A percentile compares a stretch with the other conserved stretches of the same genome.
phyloP scores from a whole-genome alignment of 2,888 invertebrate genomes.

The Pheosia tremula region DNA sequence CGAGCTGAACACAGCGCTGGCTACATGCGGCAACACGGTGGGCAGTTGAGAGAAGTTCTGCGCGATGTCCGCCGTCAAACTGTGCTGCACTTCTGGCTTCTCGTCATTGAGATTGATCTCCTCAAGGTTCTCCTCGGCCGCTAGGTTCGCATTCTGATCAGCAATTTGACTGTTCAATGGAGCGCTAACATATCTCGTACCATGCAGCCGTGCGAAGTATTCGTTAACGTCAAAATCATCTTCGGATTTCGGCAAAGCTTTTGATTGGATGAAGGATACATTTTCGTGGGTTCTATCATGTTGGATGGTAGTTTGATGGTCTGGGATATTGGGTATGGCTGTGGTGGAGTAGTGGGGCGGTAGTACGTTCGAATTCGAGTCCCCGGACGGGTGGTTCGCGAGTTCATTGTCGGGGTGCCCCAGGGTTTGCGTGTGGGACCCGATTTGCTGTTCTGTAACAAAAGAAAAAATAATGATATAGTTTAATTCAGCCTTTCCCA shows the following conservation, averaged over 20 bases:
- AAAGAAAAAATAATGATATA: slow-evolving; percentile 23
- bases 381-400: slow-evolving; percentile 57
- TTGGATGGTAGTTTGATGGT: slow-evolving; percentile 14
- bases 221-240: slow-evolving; percentile 81
- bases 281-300: slow-evolving; percentile 23
- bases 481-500: too few species aligned
- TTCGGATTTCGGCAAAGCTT: slow-evolving; percentile 57
- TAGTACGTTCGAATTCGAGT: slow-evolving; percentile 51
- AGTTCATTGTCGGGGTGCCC: slow-evolving; percentile 52
- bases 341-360: slow-evolving; percentile 28
- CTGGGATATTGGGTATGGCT: slow-evolving; percentile 24
- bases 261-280: slow-evolving; percentile 42
- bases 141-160: slow-evolving; percentile 79
- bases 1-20: slow-evolving; percentile 86
- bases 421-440: slow-evolving; percentile 51
- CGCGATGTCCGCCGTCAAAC: slow-evolving; percentile 77
- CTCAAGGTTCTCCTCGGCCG: slow-evolving; percentile 68
- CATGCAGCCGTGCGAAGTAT: slow-evolving; percentile 77
- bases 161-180: slow-evolving; percentile 68
- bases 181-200: slow-evolving; percentile 75
- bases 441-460: slow-evolving; percentile 69
- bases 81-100: slow-evolving; percentile 56
- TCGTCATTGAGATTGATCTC: slow-evolving; percentile 72
- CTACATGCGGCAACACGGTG: slow-evolving; percentile 84
- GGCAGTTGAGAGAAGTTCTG: slow-evolving; percentile 84